These are phyloP conservation scores for Leptura quadrifasciata DNA, from an alignment of 2,888 invertebrate genomes.

Conservation along the genomic window DNA sequence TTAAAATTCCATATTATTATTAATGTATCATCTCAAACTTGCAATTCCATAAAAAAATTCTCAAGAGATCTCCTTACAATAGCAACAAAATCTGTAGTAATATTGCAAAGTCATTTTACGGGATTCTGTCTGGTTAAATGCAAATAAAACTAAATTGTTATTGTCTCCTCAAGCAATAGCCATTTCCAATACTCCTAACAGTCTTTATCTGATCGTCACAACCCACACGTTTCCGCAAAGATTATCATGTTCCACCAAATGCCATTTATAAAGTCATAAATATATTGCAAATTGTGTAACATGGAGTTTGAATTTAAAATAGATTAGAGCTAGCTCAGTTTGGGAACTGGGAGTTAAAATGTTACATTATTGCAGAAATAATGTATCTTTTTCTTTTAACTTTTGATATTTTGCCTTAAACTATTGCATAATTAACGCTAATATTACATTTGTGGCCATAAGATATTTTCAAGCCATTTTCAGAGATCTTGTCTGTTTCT, in stretches of 20 bases:
- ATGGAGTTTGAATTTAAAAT: conserved; percentile 17
- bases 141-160: conserved; percentile 30
- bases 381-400: too few relatives aligned
- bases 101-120: background rate
- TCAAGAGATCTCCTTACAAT: background rate
- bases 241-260: conserved; percentile 9
- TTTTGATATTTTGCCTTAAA: too few relatives aligned
- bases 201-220: conserved; percentile 22
- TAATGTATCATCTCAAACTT: too few relatives aligned
- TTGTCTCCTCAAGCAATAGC: conserved; percentile 5
- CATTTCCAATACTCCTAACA: conserved; percentile 25
- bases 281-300: background rate
- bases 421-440: too few relatives aligned
- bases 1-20: too few relatives aligned
- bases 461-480: too few relatives aligned
- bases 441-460: too few relatives aligned
- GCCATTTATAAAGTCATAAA: conserved; percentile 14
- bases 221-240: conserved; percentile 20
- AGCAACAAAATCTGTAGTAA: conserved; percentile 8
- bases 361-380: too few relatives aligned
- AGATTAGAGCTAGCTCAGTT: too few relatives aligned
- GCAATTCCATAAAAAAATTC: too few relatives aligned
- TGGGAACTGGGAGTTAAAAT: too few relatives aligned
- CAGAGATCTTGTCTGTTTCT: too few relatives aligned
- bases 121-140: background rate